Conservation (phyloP, 2,113 vertebrate species). For the Alligator sinensis region DNA sequence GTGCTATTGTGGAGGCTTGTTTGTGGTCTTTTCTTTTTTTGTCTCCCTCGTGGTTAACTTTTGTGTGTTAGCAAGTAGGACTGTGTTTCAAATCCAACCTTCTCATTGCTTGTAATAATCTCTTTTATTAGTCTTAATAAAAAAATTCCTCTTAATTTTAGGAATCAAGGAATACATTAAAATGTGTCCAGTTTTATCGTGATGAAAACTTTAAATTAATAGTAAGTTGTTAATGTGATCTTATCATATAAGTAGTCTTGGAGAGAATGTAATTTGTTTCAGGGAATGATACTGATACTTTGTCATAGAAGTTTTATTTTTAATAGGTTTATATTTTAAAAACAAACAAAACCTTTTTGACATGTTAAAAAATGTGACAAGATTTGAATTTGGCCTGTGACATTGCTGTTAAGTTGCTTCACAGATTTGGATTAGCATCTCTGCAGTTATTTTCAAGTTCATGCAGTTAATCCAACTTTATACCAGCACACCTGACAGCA, state of each 20-base stretch:
- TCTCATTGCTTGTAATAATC: background rate
- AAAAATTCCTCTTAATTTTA: conserved; percentile 66
- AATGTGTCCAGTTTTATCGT: conserved; percentile 91
- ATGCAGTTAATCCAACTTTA: background rate
- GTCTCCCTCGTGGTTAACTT: background rate
- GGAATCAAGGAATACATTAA: conserved; percentile 85
- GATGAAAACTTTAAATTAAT: conserved; percentile 83
- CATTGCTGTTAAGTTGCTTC: background rate
- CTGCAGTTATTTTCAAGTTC: background rate
- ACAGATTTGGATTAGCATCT: background rate
- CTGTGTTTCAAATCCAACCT: background rate
- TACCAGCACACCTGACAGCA: background rate
- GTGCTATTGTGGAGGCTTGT: conserved; percentile 46
- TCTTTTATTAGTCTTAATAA: background rate
- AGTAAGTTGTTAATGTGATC: conserved; percentile 80
- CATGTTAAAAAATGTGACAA: background rate
- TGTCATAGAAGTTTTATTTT: background rate
- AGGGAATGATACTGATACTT: background rate
- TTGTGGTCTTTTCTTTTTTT: conserved; percentile 44
- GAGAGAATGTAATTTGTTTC: background rate
- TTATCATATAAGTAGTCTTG: background rate
- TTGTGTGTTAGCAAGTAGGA: background rate
- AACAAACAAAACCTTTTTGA: background rate
- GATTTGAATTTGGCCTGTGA: background rate
- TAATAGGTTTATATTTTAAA: background rate